phyloP scores from a whole-genome alignment of 2,797 vertebrate genomes.

The Sus cebifrons region DNA sequence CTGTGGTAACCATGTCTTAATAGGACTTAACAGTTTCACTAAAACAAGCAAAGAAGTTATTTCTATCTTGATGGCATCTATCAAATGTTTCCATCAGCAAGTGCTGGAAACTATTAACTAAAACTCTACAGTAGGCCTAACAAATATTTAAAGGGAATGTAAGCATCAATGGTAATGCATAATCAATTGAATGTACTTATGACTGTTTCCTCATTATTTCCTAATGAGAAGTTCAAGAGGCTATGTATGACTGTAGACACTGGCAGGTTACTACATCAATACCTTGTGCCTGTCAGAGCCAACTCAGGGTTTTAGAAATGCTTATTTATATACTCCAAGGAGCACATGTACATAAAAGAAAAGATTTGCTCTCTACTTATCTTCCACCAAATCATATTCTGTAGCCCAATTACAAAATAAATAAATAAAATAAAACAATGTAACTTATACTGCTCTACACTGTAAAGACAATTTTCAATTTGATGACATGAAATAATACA shows the following conservation, averaged over 20 bases:
- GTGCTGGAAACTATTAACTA: slow-evolving; percentile 68
- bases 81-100: slow-evolving; percentile 74
- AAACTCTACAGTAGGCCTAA: slow-evolving; percentile 64
- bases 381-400: slow-evolving; percentile 31
- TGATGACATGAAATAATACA: slow-evolving; percentile 71
- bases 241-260: slow-evolving; percentile 64
- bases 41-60: slow-evolving; percentile 70
- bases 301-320: slow-evolving; percentile 65
- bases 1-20: slow-evolving; percentile 37
- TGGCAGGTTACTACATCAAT: slow-evolving; percentile 70
- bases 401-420: slow-evolving; percentile 37
- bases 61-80: slow-evolving; percentile 58
- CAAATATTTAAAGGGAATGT: slow-evolving; percentile 64
- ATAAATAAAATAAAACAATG: slow-evolving; percentile 51
- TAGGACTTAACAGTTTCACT: slow-evolving; percentile 63
- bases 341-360: slow-evolving; percentile 59
- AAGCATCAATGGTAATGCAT: slow-evolving; percentile 70
- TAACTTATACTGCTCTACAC: not conserved
- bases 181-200: slow-evolving; percentile 81
- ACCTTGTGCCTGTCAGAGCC: slow-evolving; percentile 42
- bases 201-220: slow-evolving; percentile 79
- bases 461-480: slow-evolving; percentile 69
- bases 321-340: slow-evolving; percentile 53
- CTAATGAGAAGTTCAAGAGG: slow-evolving; percentile 76
- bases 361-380: slow-evolving; percentile 57